Evolutionary conservation across 2,888 invertebrate genomes (phyloP), one percentile per base, ranked within the genome.

Genomic region (Drosophila quinaria): DNA sequence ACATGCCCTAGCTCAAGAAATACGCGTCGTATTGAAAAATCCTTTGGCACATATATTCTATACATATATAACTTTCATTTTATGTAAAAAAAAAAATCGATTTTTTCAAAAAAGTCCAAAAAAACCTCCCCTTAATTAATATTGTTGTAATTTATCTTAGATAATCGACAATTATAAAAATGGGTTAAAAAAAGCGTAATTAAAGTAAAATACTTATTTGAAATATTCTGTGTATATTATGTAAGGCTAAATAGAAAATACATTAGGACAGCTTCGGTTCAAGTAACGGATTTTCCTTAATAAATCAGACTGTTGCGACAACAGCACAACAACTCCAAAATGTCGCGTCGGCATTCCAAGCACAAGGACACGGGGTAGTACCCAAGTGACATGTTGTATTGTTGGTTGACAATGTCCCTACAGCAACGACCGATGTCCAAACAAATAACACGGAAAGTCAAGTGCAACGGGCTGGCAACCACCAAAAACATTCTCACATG

Each of bases 381-480:
- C 76, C 70, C 70, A 60, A 81, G 73, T 81, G 82, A 85, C 70
- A 85, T 70, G 81, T 68, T 74, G 82, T 71, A 81, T 87, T 87
- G 86, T 77, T 77, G 74, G 55, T 52, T 74, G 71, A 73, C 68
- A 81, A 58, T 49, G 51, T 65, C 33, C 56, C 52, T 47, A 66
- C 68, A 70, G 41, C 66, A 67, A 44, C 60, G 46, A 55, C 52
- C 54, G 56, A 22, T 64, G 52, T 54, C 41, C 39, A 49, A 66
- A 60, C 39, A 49, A 66, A 63, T 74, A 76, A 73, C 58, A 78
- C 62, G 59, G 49, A 70, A 64, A 79, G 66, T 71, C 62, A 66
- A 66, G 66, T 71, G 56, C 67, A 67, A 22, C 31, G 47, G 41
- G 44, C 41, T 61, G 50, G 65, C 63, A 58, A 67, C 72, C 69